Evolutionary conservation across 53 echinoderm and acorn worm genomes (phyloP).

Genomic region (Glandiceps talaboti): DNA sequence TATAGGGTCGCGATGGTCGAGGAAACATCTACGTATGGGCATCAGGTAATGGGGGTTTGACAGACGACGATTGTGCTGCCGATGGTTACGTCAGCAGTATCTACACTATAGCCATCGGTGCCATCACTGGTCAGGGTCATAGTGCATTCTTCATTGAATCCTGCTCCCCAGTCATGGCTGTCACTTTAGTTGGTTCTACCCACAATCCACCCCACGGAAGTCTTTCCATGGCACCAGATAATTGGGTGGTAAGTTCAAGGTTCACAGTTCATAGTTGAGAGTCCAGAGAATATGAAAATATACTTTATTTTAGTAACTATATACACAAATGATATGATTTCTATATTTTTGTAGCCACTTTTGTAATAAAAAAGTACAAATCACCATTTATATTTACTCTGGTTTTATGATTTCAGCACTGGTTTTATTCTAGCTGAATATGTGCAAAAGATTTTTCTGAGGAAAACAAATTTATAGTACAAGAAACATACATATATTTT

Average conservation of each 20-base stretch:
- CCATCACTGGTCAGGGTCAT: slow-evolving; percentile 69
- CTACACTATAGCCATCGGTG: slow-evolving; percentile 83
- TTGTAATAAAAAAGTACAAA: too few relatives aligned
- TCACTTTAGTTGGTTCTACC: slow-evolving; percentile 52
- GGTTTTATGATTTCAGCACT: too few relatives aligned
- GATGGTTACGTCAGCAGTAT: slow-evolving; percentile 90
- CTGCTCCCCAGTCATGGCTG: slow-evolving; percentile 83
- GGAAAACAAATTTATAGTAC: too few relatives aligned
- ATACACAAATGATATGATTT: too few relatives aligned
- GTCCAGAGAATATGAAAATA: too few relatives aligned
- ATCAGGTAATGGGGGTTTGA: slow-evolving; percentile 72
- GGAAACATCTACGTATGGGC: slow-evolving; percentile 97
- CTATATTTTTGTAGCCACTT: too few relatives aligned
- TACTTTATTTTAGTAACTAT: too few relatives aligned
- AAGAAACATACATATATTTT: too few relatives aligned
- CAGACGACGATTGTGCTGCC: slow-evolving; percentile 75
- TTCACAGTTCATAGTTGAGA: too few relatives aligned
- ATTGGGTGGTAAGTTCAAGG: background rate
- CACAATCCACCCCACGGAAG: background rate
- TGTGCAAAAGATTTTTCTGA: too few relatives aligned
- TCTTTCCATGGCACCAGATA: background rate
- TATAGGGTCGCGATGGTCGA: slow-evolving; percentile 84
- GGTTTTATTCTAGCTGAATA: too few relatives aligned
- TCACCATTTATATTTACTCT: too few relatives aligned
- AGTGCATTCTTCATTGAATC: slow-evolving; percentile 67